Conservation (phyloP, 2,113 vertebrate species). For the Crotalus helleri region DNA sequence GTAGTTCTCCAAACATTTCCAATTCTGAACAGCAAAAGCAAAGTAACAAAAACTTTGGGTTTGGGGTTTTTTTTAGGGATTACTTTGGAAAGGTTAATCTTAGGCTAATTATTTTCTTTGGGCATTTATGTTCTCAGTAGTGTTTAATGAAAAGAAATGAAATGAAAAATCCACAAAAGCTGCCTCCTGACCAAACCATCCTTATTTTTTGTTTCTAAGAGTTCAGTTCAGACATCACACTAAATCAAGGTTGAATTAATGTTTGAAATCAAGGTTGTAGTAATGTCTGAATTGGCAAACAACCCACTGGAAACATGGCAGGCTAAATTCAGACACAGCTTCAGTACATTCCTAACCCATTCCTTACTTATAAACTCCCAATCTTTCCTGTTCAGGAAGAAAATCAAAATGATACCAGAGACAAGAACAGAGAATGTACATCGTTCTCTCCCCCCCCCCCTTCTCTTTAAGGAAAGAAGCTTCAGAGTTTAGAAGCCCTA, state of each 20-base stretch:
- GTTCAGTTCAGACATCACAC: background rate
- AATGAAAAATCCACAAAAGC: background rate
- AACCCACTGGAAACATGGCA: background rate
- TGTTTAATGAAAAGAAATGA: background rate
- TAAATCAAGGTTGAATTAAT: background rate
- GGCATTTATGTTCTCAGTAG: background rate
- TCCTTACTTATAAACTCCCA: background rate
- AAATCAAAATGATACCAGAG: background rate
- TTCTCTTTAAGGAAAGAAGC: background rate
- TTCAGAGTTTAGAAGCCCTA: too few relatives aligned
- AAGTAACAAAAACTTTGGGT: background rate
- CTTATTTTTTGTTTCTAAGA: background rate
- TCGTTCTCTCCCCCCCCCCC: background rate
- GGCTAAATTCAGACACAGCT: background rate
- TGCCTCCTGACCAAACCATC: background rate
- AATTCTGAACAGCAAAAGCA: background rate
- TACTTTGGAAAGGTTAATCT: background rate
- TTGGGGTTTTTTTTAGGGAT: background rate
- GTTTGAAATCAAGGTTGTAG: background rate
- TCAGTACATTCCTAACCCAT: background rate
- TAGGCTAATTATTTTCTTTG: background rate
- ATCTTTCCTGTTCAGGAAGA: background rate
- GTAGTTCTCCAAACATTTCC: background rate
- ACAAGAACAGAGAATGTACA: background rate
- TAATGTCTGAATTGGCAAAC: background rate